Evolutionary conservation across 2,888 invertebrate species (phyloP).

Genomic region (Leptinotarsa haldemani): DNA sequence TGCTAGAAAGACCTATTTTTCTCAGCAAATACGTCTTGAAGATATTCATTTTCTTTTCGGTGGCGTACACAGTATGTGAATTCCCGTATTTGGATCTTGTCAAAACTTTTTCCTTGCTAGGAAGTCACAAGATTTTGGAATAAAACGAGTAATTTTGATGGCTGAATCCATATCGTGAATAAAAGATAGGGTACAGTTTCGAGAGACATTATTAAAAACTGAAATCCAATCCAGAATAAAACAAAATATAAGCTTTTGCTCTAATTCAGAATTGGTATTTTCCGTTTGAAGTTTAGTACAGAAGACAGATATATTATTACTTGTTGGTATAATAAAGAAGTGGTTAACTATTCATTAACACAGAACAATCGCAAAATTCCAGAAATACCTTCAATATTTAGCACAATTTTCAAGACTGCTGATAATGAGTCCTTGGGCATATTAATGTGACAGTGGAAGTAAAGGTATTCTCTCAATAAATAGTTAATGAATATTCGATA

Average conservation of each 20-base stretch:
- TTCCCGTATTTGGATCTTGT: no score
- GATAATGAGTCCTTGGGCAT: conserved; percentile 39
- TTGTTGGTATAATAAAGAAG: conserved; percentile 38
- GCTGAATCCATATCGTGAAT: neutral
- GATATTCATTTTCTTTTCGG: no score
- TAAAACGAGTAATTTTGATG: no score
- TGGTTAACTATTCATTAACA: conserved; percentile 36
- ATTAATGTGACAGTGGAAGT: neutral
- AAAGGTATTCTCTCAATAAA: neutral
- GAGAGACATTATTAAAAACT: neutral
- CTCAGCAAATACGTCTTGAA: no score
- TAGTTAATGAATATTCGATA: neutral
- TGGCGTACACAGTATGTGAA: no score
- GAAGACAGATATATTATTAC: conserved; percentile 43
- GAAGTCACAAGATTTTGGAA: no score
- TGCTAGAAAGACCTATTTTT: no score
- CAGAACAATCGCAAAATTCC: conserved; percentile 53
- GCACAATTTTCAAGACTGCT: conserved; percentile 34
- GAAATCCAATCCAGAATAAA: conserved; percentile 2
- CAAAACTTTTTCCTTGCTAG: no score
- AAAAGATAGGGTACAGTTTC: neutral
- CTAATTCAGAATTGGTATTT: conserved; percentile 1
- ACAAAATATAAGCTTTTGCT: neutral
- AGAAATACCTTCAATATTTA: conserved; percentile 26
- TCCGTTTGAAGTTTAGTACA: conserved; percentile 31